phyloP scores from a whole-genome alignment of 2,888 invertebrate genomes.

The Hemithea aestivaria region DNA sequence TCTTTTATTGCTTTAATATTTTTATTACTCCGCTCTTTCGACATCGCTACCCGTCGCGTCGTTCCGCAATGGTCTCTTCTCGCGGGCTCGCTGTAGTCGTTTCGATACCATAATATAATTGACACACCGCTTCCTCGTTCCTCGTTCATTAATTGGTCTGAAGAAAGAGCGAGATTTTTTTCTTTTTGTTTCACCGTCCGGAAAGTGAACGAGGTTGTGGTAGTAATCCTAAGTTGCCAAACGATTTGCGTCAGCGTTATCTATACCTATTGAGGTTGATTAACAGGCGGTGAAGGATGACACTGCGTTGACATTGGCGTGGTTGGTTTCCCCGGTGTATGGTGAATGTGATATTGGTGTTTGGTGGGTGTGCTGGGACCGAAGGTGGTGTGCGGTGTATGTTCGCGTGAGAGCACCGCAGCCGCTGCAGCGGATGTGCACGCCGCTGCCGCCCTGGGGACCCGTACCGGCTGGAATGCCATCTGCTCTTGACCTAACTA shows the following conservation, averaged over 20 bases:
- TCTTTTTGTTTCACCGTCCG: constrained; percentile 46
- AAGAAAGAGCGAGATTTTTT: constrained; percentile 38
- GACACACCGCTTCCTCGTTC: constrained; percentile 40
- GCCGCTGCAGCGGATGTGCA: constrained; percentile 72
- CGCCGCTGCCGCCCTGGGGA: constrained; percentile 71
- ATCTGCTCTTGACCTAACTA: constrained; percentile 77
- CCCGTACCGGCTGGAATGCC: constrained; percentile 74
- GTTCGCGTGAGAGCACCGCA: constrained; percentile 45
- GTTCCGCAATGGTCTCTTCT: constrained; percentile 20
- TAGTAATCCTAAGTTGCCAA: constrained; percentile 50
- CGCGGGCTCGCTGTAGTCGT: constrained; percentile 29
- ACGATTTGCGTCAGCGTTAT: constrained; percentile 61
- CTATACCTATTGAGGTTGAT: constrained; percentile 56
- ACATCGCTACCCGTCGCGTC: constrained; percentile 34
- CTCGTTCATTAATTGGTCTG: constrained; percentile 42
- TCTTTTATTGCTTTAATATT: constrained; percentile 63
- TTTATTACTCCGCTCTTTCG: constrained; percentile 51
- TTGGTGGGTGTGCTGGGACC: constrained; percentile 30
- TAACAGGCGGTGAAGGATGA: constrained; percentile 62
- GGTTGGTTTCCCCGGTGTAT: constrained; percentile 45
- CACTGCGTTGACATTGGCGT: constrained; percentile 62
- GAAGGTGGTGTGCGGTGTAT: constrained; percentile 37
- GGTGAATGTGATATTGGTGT: constrained; percentile 60
- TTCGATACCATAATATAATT: constrained; percentile 34
- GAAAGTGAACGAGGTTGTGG: constrained; percentile 46